Evolutionary conservation across 2,888 invertebrate species (phyloP).

Genomic region (Axea sp.): DNA sequence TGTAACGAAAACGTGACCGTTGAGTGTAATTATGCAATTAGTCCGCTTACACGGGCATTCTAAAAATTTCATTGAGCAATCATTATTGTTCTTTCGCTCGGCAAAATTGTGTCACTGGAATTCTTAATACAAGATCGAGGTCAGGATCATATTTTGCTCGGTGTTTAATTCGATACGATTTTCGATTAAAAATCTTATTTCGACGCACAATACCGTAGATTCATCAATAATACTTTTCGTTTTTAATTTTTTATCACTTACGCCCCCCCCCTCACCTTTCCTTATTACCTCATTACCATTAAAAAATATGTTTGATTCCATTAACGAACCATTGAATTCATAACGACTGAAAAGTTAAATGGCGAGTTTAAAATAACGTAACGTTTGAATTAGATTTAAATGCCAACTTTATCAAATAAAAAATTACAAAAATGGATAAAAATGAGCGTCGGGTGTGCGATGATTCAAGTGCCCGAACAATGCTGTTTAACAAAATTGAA

Average conservation of each 20-base stretch:
- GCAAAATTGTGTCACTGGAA: conserved; percentile 53
- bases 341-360: too few species aligned
- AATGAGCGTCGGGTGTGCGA: conserved; percentile 3
- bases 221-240: not conserved
- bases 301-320: too few species aligned
- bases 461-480: conserved; percentile 23
- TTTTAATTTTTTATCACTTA: too few species aligned
- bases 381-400: too few species aligned
- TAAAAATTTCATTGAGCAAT: conserved; percentile 50
- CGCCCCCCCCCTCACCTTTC: too few species aligned
- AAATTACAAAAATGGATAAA: not conserved
- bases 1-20: conserved; percentile 13
- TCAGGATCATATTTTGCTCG: conserved; percentile 42
- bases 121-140: conserved; percentile 45
- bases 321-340: too few species aligned
- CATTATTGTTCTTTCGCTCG: conserved; percentile 26
- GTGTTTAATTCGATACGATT: conserved; percentile 12
- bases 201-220: not conserved
- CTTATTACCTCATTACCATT: too few species aligned
- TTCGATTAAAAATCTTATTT: conserved; percentile 9
- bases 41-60: conserved; percentile 56
- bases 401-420: too few species aligned
- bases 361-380: too few species aligned
- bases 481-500: conserved; percentile 20
- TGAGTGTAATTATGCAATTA: conserved; percentile 31